Percentiles rank a stretch among this genome's conserved stretches.
Evolutionary conservation across 1,140 invertebrate genomes (phyloP).

Genomic region (Hyposmocoma kahamanoa): DNA sequence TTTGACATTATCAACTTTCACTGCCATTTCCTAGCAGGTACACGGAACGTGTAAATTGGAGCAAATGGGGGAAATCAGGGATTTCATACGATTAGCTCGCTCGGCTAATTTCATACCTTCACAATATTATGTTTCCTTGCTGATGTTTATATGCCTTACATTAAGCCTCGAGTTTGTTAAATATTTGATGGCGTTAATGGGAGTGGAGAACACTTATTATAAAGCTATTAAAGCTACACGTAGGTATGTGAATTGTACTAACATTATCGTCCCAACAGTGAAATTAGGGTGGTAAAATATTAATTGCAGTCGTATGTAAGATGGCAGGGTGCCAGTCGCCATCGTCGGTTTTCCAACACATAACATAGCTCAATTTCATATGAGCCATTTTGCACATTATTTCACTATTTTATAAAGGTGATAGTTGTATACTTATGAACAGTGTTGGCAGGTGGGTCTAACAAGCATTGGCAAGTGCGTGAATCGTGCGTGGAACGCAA

Average conservation of each 20-base stretch:
- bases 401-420: too few relatives aligned
- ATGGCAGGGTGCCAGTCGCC: conserved; percentile 18
- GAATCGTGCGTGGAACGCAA: too few relatives aligned
- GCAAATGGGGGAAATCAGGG: neutral
- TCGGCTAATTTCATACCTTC: neutral
- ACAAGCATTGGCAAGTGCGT: too few relatives aligned
- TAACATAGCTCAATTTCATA: too few relatives aligned
- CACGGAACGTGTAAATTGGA: neutral
- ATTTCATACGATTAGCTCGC: neutral
- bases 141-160: neutral
- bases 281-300: conserved; percentile 17
- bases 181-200: neutral
- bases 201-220: neutral
- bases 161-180: neutral
- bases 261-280: neutral
- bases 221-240: neutral
- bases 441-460: too few relatives aligned
- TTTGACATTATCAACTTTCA: neutral
- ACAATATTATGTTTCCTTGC: neutral
- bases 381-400: too few relatives aligned
- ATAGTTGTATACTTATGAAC: too few relatives aligned
- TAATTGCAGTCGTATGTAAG: conserved; percentile 10
- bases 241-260: neutral
- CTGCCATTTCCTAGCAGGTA: neutral
- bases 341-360: too few relatives aligned